Conservation (phyloP, 1,140 invertebrate species). For the Saxidomus purpurata region DNA sequence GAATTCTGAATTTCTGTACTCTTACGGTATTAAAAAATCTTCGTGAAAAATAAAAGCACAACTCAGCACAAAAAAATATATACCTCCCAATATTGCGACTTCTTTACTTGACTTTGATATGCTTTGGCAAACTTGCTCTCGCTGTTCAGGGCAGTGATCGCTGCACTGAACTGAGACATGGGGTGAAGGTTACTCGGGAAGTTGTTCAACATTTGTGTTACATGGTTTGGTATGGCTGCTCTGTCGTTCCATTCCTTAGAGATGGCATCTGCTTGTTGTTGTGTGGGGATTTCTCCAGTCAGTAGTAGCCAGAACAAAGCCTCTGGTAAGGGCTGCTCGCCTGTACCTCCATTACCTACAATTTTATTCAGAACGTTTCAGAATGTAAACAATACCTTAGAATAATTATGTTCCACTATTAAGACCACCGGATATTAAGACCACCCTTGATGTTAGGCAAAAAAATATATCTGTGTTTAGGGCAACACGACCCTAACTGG, state of each 20-base stretch:
- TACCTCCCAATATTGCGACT: constrained; percentile 96
- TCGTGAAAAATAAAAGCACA: too few relatives aligned
- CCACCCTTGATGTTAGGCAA: too few relatives aligned
- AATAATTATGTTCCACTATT: too few relatives aligned
- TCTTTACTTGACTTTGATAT: constrained; percentile 94
- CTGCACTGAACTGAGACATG: constrained; percentile 98
- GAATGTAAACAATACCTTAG: too few relatives aligned
- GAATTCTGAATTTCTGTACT: too few relatives aligned
- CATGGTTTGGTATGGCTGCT: constrained; percentile 96
- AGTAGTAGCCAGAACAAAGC: constrained; percentile 98
- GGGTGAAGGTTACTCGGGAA: constrained; percentile 97
- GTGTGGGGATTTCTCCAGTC: constrained; percentile 96
- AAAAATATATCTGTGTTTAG: too few relatives aligned
- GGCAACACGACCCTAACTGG: too few relatives aligned
- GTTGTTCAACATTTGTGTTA: constrained; percentile 97
- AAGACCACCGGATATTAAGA: too few relatives aligned
- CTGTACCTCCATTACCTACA: constrained; percentile 55
- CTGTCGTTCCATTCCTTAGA: constrained; percentile 97
- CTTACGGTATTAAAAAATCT: too few relatives aligned
- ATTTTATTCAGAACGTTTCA: neutral
- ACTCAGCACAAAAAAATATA: too few relatives aligned
- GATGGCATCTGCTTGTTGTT: constrained; percentile 91
- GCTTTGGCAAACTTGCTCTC: constrained; percentile 98
- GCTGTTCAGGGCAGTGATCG: constrained; percentile 96
- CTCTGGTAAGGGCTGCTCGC: constrained; percentile 95